phyloP scores from a whole-genome alignment of 2,113 vertebrate genomes.

The Geothlypis trichas region DNA sequence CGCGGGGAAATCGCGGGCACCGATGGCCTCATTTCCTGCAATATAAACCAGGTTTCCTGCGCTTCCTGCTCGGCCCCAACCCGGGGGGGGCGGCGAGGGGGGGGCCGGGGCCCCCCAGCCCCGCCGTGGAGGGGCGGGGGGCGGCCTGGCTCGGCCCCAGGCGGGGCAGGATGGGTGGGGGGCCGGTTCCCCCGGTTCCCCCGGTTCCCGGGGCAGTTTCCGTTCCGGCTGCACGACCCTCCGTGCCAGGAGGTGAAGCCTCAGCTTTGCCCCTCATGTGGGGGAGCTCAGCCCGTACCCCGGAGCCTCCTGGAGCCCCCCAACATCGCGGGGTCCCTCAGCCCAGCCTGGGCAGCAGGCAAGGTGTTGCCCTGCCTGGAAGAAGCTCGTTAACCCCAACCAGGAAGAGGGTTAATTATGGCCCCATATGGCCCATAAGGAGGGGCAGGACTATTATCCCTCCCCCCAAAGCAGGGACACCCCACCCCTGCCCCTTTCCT shows the following conservation, averaged over 20 bases:
- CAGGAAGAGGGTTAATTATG: neutral
- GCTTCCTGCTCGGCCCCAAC: constrained; percentile 26
- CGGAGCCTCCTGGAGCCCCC: fast-evolving
- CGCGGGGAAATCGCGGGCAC: constrained; percentile 6
- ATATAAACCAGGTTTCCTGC: constrained; percentile 38
- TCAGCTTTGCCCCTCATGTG: neutral
- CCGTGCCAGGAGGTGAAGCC: neutral
- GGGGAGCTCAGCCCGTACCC: neutral
- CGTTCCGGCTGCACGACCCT: neutral
- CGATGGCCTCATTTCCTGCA: constrained; percentile 45
- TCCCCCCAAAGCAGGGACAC: neutral
- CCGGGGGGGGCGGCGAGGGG: neutral
- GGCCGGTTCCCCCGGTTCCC: neutral
- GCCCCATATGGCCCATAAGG: neutral
- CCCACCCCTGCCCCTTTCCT: neutral
- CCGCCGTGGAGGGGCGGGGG: neutral
- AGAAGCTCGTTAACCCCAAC: neutral
- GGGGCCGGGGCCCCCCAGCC: neutral
- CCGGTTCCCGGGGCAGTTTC: neutral
- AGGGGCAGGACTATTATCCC: neutral
- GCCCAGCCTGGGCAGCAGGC: fast-evolving
- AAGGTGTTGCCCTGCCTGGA: neutral
- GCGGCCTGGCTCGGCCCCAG: neutral
- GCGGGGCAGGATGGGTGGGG: constrained; percentile 19
- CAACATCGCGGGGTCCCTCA: neutral